phyloP scores from a whole-genome alignment of 1,140 invertebrate species.

The Brachionus rotundiformis region DNA sequence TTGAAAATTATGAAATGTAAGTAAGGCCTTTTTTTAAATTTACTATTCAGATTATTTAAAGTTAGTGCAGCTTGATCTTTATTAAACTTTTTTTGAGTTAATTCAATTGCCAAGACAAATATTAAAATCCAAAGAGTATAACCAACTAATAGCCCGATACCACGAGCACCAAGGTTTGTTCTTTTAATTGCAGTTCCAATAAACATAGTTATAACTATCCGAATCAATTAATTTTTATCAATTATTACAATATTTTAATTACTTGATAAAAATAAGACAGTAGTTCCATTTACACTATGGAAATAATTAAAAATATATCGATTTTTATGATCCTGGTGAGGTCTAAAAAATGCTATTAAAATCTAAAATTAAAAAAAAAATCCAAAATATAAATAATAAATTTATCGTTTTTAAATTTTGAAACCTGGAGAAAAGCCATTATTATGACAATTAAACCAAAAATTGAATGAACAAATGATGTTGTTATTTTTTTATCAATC shows the following conservation, averaged over 20 bases:
- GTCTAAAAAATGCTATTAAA: constrained; percentile 25
- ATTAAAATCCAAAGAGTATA: background rate
- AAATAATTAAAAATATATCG: constrained; percentile 29
- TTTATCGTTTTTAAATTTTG: no score
- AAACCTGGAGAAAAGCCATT: constrained; percentile 23
- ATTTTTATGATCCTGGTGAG: background rate
- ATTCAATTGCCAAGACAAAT: background rate
- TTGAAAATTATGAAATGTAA: background rate
- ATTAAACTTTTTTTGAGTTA: background rate
- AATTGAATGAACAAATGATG: constrained; percentile 37
- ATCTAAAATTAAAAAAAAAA: no score
- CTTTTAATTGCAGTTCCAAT: constrained; percentile 4
- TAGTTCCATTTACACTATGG: constrained; percentile 17
- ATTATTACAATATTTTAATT: background rate
- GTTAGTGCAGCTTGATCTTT: background rate
- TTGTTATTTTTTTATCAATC: background rate
- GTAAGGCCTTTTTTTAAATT: no score
- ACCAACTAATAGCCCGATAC: background rate
- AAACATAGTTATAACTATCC: background rate
- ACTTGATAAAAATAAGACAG: constrained; percentile 13
- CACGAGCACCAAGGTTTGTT: background rate
- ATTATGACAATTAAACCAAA: constrained; percentile 20
- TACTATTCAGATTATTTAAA: background rate
- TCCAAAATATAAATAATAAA: no score
- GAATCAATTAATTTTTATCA: background rate